Evolutionary conservation across 2,888 invertebrate species (phyloP), one percentile per base, ranked within the genome.

Genomic region (Drosophila fulvimacula): DNA sequence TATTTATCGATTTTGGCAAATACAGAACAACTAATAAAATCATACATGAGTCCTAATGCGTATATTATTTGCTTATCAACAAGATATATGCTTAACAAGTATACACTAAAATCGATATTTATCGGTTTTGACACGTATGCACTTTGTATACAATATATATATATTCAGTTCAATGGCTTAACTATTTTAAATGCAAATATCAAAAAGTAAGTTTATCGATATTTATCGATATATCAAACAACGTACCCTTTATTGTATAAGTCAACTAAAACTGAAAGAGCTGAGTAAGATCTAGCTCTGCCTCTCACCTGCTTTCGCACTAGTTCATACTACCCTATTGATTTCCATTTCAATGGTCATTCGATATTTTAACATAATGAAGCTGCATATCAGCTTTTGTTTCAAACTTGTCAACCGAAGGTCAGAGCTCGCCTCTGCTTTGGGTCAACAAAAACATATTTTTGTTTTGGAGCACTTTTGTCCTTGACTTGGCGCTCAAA

Each of bases 331-430:
- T 36, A 38, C 27, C 27, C 46, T 15, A 19, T 7, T 6, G 2
- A 1, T 32, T 32, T 6, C 0, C 27, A 30, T 30, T 41, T 30
- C 5, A 17, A 36, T 46, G 36, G 19, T 36, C 15, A 27, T 27
- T 13, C 2, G 17, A 9, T 5, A 36, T 7, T 6, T n/a, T 41
- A 53, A 38, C 34, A 49, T 46, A 63, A 75, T 69, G 60, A 60
- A 61, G 56, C 74, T 64, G 62, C 56, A 48, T 42, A 32, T 51
- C 49, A 13, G 41, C 57, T 58, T 64, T 78, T 78, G 72, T 75
- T 69, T 77, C 53, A n/a, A 72, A 10, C 44, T 57, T 61, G 65
- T 44, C 59, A 68, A 32, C 11, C 58, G 58, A 79, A 80, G 79
- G 81, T 72, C 55, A 21, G 15, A 48, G 44, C 48, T 64, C 64